Evolutionary conservation across 2,113 vertebrate genomes (phyloP).

Genomic region (Rhynchomys soricoides): DNA sequence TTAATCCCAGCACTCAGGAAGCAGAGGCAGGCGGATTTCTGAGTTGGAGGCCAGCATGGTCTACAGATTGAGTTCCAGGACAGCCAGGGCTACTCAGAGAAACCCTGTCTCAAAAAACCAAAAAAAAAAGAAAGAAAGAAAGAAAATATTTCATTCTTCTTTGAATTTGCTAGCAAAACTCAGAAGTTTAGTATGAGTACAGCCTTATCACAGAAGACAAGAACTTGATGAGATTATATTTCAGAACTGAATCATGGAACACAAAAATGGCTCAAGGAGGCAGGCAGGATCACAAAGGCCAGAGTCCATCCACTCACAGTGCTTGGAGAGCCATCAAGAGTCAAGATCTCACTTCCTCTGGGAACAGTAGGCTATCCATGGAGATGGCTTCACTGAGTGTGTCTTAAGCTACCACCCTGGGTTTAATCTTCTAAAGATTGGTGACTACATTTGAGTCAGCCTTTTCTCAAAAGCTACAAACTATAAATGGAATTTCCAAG

Average conservation of each 20-base stretch:
- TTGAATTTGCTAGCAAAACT: constrained; percentile 2
- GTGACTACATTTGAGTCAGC: neutral
- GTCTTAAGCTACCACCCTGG: neutral
- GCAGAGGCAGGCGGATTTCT: too few relatives aligned
- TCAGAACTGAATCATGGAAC: neutral
- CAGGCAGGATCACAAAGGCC: neutral
- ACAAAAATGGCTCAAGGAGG: neutral
- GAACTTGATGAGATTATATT: neutral
- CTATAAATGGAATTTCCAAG: neutral
- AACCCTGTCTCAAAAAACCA: too few relatives aligned
- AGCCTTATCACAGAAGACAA: neutral
- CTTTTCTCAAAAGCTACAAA: neutral
- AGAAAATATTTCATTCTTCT: neutral
- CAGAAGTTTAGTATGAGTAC: neutral
- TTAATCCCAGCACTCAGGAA: too few relatives aligned
- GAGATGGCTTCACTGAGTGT: neutral
- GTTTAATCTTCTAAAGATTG: neutral
- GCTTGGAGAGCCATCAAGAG: neutral
- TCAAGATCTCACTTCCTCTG: neutral
- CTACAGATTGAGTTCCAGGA: too few relatives aligned
- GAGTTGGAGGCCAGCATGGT: too few relatives aligned
- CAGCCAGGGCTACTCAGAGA: too few relatives aligned
- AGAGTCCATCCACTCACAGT: neutral
- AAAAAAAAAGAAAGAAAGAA: too few relatives aligned
- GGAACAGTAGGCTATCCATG: neutral